A percentile compares a stretch with the other conserved stretches of the same genome.
phyloP scores from a whole-genome alignment of 2,888 invertebrate genomes.

The Trachelus stipa region DNA sequence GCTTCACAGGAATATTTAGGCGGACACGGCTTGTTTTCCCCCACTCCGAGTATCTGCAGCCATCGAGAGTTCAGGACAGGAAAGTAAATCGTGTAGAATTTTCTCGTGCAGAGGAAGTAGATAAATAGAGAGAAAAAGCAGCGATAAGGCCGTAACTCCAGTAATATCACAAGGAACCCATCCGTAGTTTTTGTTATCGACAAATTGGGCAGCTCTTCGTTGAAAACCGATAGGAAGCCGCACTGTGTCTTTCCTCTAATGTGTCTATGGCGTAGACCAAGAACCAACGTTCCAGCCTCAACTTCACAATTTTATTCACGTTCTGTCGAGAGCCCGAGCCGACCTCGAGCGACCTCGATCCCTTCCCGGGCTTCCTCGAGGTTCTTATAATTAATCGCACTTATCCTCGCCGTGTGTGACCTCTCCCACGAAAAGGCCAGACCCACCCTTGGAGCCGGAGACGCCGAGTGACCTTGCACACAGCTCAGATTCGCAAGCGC shows the following conservation, averaged over 20 bases:
- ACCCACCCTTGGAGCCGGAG: constrained; percentile 47
- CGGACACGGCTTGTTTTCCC: constrained; percentile 60
- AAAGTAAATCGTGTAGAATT: constrained; percentile 32
- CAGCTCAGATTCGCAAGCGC: background rate
- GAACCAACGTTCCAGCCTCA: background rate
- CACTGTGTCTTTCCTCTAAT: background rate
- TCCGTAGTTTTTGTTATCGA: background rate
- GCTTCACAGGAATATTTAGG: constrained; percentile 43
- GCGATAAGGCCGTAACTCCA: background rate
- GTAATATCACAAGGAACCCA: background rate
- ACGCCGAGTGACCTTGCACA: constrained; percentile 29
- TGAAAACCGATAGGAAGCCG: background rate
- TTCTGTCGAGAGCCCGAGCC: background rate
- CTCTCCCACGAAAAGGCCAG: constrained; percentile 47
- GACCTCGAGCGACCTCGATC: constrained; percentile 8
- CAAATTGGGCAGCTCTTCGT: background rate
- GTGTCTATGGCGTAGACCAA: background rate
- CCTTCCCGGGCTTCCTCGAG: background rate
- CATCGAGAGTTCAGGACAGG: constrained; percentile 40
- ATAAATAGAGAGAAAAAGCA: background rate
- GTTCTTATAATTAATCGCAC: constrained; percentile 12
- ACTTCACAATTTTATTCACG: background rate
- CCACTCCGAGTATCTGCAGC: constrained; percentile 55
- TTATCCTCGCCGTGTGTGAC: constrained; percentile 29
- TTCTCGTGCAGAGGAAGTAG: constrained; percentile 31